Percentiles rank a stretch among this genome's conserved stretches.
These are phyloP conservation scores for Andricus curvator DNA, from an alignment of 2,888 invertebrate species.

Conservation along the genomic window DNA sequence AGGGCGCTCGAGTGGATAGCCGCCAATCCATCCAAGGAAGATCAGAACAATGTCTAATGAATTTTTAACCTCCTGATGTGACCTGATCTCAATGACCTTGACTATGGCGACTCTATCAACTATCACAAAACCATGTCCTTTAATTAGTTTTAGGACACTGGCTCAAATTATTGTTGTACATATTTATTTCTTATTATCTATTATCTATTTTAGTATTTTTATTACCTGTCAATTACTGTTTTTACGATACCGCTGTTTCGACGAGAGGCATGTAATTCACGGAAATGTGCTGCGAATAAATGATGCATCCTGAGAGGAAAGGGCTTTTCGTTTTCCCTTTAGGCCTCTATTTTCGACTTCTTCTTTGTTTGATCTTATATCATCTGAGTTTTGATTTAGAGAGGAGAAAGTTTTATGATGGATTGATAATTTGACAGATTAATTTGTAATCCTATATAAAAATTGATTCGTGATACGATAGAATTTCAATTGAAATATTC, in stretches of 20 bases:
- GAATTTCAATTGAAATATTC: slow-evolving; percentile 20
- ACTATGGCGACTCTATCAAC: not conserved
- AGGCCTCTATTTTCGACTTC: not conserved
- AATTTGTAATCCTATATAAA: not conserved
- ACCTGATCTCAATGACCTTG: slow-evolving; percentile 37
- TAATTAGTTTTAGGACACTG: not conserved
- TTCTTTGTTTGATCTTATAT: not conserved
- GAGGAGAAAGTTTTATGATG: not conserved
- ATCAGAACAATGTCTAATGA: slow-evolving; percentile 45
- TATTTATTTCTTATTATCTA: slow-evolving; percentile 29
- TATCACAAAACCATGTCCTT: slow-evolving; percentile 9
- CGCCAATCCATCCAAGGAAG: slow-evolving; percentile 67
- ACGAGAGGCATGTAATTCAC: slow-evolving; percentile 27
- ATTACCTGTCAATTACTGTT: slow-evolving; percentile 9
- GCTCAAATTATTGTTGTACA: slow-evolving; percentile 23
- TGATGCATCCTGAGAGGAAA: slow-evolving; percentile 13
- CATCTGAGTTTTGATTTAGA: not conserved
- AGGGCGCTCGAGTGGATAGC: slow-evolving; percentile 75
- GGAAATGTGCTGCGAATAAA: slow-evolving; percentile 13
- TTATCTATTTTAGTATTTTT: slow-evolving; percentile 23
- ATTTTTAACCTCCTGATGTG: not conserved
- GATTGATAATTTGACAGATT: not conserved
- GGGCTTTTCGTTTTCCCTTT: not conserved
- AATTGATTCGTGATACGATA: slow-evolving; percentile 1
- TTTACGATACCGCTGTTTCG: slow-evolving; percentile 29